Base-by-base conservation (phyloP, 2,113 vertebrate species). In the Myocastor coypus region DNA sequence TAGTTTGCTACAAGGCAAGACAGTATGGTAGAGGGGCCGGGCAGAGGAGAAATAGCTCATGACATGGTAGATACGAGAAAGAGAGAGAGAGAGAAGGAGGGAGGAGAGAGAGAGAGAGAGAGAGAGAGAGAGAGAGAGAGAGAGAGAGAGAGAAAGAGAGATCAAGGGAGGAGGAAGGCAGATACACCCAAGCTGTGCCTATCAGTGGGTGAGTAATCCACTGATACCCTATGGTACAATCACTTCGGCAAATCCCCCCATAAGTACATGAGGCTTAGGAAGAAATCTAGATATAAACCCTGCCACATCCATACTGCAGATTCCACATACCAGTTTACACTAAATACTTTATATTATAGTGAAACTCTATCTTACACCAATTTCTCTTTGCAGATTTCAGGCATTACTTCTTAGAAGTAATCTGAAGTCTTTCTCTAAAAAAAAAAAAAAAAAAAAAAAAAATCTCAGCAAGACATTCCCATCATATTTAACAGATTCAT, bases 391-490 rank as follows among this genome's bases (percentile, higher is more conserved):
- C 50, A 87, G 75, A 52, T 92, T 91, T 87, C 81, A 34, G 46
- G 24, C 55, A 52, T 14, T 52, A n/a, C 34, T 93, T 91, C 80
- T 93, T 86, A 46, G 37, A 52, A 93, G 92, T 71, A 73, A 89
- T 84, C 40, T 37, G 50, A 90, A 22, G 13, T 55, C 42, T 88
- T n/a, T 22, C 9, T 71, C 30, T 92, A 24, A 17, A 17, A 78
- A 82, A 55, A 17, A 78, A 82, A 55, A 92, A 73, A 37, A 24
- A 17, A 17, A 78, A 82, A 55, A 17, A 78, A 82, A 55, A 92
- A 73, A 37, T 30, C 57, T 92, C 32, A 86, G 7, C 37, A 52
- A 66, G 55, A 64, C 1, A 63, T 91, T 71, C 32, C n/a, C 52
- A 52, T 6, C 93, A 71, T 91, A 26, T 3, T 59, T 24, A 91